These are phyloP conservation scores for Sphyrna mokarran DNA, from an alignment of 2,113 vertebrate genomes.

Conservation along the genomic window DNA sequence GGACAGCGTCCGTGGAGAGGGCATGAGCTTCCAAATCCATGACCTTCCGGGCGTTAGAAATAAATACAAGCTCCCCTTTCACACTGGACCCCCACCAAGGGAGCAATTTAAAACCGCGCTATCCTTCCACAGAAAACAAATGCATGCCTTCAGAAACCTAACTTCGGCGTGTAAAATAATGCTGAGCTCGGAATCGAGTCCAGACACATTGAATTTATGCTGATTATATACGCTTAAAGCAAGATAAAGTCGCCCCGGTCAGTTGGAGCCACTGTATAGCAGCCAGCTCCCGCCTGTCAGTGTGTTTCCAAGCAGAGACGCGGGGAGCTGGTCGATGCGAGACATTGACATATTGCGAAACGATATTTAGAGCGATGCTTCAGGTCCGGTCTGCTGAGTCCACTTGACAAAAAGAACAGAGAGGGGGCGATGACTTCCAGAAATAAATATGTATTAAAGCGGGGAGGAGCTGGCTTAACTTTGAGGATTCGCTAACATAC, in stretches of 20 bases:
- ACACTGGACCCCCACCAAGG: not conserved
- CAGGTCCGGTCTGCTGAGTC: not conserved
- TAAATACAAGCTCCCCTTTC: too few relatives aligned
- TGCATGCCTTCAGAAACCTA: not conserved
- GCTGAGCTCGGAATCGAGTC: not conserved
- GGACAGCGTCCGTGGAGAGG: not conserved
- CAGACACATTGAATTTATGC: not conserved
- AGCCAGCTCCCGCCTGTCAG: not conserved
- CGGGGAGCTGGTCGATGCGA: not conserved
- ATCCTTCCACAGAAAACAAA: not conserved
- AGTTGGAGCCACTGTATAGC: not conserved
- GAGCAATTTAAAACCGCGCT: not conserved
- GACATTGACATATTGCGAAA: not conserved
- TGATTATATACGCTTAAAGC: not conserved
- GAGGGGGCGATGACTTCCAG: too few relatives aligned
- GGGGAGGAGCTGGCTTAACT: not conserved
- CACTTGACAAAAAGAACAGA: not conserved
- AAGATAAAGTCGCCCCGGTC: not conserved
- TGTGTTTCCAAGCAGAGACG: not conserved
- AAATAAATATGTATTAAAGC: not conserved
- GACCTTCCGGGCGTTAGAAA: too few relatives aligned
- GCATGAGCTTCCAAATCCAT: too few relatives aligned
- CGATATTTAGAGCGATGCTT: not conserved
- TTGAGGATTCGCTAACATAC: not conserved
- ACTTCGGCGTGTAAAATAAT: not conserved